These are phyloP conservation scores for Alligator sinensis DNA, from an alignment of 2,113 vertebrate genomes.

Conservation along the genomic window DNA sequence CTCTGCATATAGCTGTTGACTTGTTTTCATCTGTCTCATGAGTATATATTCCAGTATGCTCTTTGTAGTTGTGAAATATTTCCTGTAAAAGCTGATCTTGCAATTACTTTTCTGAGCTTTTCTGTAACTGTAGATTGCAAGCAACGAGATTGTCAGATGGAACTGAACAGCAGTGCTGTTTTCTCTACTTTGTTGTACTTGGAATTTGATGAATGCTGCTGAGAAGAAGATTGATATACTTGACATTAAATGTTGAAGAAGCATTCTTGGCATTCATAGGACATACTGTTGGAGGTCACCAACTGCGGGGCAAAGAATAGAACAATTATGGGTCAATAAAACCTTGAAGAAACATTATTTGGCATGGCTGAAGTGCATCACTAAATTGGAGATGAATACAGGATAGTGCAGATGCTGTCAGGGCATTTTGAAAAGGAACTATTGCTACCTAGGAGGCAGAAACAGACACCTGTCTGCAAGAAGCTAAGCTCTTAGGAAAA, in stretches of 20 bases:
- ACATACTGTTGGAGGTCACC: not conserved
- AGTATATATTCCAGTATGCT: not conserved
- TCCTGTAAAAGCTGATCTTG: not conserved
- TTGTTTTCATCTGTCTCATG: not conserved
- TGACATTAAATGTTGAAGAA: not conserved
- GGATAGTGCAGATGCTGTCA: accelerated
- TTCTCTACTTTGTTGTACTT: not conserved
- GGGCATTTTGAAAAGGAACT: not conserved
- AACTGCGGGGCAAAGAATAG: not conserved
- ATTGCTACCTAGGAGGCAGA: not conserved
- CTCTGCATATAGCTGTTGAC: too few relatives aligned
- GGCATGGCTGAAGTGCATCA: not conserved
- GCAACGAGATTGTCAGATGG: not conserved
- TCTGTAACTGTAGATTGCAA: not conserved
- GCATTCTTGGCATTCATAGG: not conserved
- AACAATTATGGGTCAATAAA: not conserved
- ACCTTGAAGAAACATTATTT: not conserved
- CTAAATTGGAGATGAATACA: not conserved
- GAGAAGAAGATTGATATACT: not conserved
- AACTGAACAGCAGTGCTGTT: not conserved
- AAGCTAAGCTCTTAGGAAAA: not conserved
- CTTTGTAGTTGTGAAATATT: not conserved
- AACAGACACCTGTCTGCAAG: not conserved
- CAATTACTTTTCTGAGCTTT: not conserved
- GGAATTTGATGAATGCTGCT: not conserved